These are phyloP conservation scores for Therioaphis trifolii DNA, from an alignment of 2,888 invertebrate species.

Conservation along the genomic window DNA sequence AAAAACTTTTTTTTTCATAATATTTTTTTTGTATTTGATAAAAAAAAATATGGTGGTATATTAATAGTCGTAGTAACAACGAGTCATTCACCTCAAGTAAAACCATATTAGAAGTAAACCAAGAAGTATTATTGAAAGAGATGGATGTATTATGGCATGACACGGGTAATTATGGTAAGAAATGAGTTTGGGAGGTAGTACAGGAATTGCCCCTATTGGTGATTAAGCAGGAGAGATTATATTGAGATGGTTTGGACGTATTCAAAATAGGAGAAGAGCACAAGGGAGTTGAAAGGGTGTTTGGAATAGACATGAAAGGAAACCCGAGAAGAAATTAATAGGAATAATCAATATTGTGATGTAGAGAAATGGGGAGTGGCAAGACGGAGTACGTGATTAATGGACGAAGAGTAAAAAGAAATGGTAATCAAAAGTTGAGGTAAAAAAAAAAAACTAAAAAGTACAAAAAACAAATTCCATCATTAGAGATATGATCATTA, in stretches of 20 bases:
- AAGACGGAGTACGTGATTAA: constrained; percentile 41
- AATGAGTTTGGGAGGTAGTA: constrained; percentile 19
- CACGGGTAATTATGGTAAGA: constrained; percentile 35
- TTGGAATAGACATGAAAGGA: constrained; percentile 60
- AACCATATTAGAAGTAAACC: constrained; percentile 6
- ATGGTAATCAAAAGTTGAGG: neutral
- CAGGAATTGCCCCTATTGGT: constrained; percentile 4
- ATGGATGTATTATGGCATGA: constrained; percentile 1
- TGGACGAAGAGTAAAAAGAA: constrained; percentile 12
- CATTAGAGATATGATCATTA: no score
- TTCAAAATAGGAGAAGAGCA: constrained; percentile 37
- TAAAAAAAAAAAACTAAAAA: neutral
- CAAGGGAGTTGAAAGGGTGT: constrained; percentile 52
- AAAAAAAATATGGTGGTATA: no score
- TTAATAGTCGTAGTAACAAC: no score
- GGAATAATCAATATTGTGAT: constrained; percentile 53
- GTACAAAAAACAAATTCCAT: no score
- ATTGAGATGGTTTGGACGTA: constrained; percentile 44
- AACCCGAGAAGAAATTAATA: constrained; percentile 58
- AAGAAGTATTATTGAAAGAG: neutral
- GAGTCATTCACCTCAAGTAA: neutral
- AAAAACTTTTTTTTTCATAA: no score
- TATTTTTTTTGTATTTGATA: no score
- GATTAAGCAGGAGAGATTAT: constrained; percentile 46
- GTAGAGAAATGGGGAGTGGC: constrained; percentile 49